Percentiles rank a stretch among this genome's conserved stretches.
These are phyloP conservation scores for Terrapene triunguis DNA, from an alignment of 2,113 vertebrate species.

Conservation along the genomic window DNA sequence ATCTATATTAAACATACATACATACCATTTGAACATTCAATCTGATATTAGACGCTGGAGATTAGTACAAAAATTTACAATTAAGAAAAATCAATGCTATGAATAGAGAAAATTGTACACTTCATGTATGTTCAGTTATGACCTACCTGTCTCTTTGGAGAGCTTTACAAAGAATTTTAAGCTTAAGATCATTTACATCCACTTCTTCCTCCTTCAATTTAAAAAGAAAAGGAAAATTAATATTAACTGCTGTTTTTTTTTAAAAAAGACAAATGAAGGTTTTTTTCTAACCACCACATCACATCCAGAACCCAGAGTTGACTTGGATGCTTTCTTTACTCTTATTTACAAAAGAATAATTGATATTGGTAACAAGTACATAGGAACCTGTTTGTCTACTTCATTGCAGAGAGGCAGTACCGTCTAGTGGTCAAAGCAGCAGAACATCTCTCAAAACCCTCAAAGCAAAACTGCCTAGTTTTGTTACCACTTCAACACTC, in stretches of 20 bases:
- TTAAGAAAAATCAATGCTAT: neutral
- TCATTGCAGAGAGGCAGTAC: neutral
- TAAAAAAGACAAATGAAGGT: neutral
- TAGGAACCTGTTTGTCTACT: neutral
- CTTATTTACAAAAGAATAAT: neutral
- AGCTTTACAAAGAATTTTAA: conserved; percentile 92
- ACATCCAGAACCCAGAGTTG: neutral
- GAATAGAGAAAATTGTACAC: neutral
- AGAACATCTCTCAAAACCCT: neutral
- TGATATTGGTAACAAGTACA: neutral
- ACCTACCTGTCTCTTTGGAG: conserved; percentile 92
- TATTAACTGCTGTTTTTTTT: neutral
- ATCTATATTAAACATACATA: neutral
- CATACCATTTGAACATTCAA: neutral
- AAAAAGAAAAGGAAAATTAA: neutral
- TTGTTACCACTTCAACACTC: too few species aligned
- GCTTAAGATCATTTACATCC: conserved; percentile 88
- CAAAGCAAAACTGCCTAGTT: too few species aligned
- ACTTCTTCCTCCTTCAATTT: conserved; percentile 81
- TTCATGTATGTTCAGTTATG: neutral
- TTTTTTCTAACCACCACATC: neutral
- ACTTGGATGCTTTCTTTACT: neutral
- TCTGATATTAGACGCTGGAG: neutral
- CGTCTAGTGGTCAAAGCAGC: neutral
- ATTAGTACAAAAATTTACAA: neutral